Evolutionary conservation across 2,113 vertebrate genomes (phyloP).

Genomic region (Nyctereutes procyonoides): DNA sequence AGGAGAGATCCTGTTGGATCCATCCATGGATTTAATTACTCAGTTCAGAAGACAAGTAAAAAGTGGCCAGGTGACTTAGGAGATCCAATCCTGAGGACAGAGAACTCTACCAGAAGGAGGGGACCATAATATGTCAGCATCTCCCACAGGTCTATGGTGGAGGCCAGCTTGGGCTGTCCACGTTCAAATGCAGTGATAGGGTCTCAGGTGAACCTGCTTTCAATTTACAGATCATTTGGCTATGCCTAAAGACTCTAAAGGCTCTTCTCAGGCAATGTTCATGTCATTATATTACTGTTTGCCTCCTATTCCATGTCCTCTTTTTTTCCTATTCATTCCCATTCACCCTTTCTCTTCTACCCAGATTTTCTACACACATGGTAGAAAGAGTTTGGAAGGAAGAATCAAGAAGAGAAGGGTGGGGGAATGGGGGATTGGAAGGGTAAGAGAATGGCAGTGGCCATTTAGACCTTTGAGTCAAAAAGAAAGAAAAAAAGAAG

Average conservation of each 20-base stretch:
- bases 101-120: neutral
- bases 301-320: neutral
- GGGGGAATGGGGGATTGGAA: neutral
- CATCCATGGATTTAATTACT: neutral
- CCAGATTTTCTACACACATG: neutral
- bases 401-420: neutral
- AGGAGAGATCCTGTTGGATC: neutral
- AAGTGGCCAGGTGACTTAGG: neutral
- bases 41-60: neutral
- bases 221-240: neutral
- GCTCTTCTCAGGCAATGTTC: neutral
- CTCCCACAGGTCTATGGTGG: neutral
- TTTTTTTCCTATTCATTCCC: neutral
- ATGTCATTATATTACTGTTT: neutral
- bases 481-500: neutral
- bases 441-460: neutral
- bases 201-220: neutral
- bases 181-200: neutral
- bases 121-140: accelerated
- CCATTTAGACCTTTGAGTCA: neutral
- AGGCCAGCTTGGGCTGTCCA: neutral
- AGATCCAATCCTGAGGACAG: neutral
- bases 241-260: neutral
- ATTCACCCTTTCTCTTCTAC: neutral
- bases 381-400: neutral